Percentiles rank a stretch among this genome's conserved stretches.
Evolutionary conservation across 2,113 vertebrate species (phyloP).

Genomic region (Calyptomena viridis): DNA sequence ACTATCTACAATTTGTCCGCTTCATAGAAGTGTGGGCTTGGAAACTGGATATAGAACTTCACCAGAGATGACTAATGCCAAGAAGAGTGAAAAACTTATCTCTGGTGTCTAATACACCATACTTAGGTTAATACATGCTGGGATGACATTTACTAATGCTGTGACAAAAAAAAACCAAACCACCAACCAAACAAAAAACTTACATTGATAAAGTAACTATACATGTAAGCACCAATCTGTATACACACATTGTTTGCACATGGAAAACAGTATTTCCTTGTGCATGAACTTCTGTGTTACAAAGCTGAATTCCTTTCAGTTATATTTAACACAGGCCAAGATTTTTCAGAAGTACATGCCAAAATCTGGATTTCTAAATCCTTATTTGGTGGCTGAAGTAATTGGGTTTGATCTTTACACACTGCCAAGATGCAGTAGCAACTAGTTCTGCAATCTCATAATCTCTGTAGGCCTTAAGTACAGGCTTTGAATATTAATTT

Average conservation of each 20-base stretch:
- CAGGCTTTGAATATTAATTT: not conserved
- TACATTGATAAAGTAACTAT: not conserved
- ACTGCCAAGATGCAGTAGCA: not conserved
- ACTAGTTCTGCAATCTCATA: not conserved
- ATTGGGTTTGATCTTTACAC: not conserved
- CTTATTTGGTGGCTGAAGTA: not conserved
- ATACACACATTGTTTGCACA: not conserved
- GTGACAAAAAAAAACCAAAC: not conserved
- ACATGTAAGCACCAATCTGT: not conserved
- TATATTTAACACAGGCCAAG: not conserved
- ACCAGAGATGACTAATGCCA: not conserved
- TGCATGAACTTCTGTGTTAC: not conserved
- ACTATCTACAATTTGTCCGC: not conserved
- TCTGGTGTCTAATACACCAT: not conserved
- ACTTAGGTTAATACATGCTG: not conserved
- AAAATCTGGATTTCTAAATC: not conserved
- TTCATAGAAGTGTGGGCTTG: not conserved
- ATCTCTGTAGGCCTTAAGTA: not conserved
- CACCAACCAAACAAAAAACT: not conserved
- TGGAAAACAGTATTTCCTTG: not conserved
- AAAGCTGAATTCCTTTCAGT: not conserved
- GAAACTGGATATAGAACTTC: not conserved
- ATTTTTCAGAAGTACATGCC: not conserved
- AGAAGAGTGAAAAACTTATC: not conserved
- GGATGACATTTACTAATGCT: not conserved